Evolutionary conservation across 2,113 vertebrate species (phyloP).

Genomic region (Lanius ludovicianus): DNA sequence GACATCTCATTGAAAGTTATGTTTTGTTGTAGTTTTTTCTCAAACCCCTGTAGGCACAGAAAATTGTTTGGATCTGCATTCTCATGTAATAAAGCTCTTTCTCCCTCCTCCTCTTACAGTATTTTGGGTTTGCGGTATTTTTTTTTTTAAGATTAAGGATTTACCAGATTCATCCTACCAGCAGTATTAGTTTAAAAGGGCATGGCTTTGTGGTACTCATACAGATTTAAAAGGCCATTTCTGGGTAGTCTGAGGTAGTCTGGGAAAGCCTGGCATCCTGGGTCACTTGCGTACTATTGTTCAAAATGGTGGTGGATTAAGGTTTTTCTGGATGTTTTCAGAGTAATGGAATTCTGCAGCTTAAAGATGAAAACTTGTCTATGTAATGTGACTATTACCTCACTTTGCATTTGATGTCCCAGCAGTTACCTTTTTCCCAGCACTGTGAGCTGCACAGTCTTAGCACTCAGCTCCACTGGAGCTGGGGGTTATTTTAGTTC

Average conservation of each 20-base stretch:
- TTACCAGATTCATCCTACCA: not conserved
- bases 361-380: not conserved
- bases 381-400: accelerated
- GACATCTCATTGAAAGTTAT: not conserved
- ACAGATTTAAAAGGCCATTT: not conserved
- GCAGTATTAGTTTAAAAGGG: not conserved
- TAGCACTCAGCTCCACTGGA: not conserved
- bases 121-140: not conserved
- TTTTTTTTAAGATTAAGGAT: not conserved
- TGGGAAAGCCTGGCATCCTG: not conserved
- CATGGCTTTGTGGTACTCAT: not conserved
- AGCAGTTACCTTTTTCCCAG: not conserved
- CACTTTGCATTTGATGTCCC: not conserved
- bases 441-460: not conserved
- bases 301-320: not conserved
- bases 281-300: accelerated
- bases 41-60: not conserved
- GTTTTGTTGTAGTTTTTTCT: not conserved
- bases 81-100: not conserved
- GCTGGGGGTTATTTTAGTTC: not conserved
- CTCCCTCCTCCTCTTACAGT: not conserved
- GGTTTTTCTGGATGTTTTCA: not conserved
- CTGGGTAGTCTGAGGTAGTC: not conserved
- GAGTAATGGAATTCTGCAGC: not conserved
- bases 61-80: slow-evolving; percentile 10